Evolutionary conservation across 2,888 invertebrate genomes (phyloP).

Genomic region (Caenorhabditis doughertyi): DNA sequence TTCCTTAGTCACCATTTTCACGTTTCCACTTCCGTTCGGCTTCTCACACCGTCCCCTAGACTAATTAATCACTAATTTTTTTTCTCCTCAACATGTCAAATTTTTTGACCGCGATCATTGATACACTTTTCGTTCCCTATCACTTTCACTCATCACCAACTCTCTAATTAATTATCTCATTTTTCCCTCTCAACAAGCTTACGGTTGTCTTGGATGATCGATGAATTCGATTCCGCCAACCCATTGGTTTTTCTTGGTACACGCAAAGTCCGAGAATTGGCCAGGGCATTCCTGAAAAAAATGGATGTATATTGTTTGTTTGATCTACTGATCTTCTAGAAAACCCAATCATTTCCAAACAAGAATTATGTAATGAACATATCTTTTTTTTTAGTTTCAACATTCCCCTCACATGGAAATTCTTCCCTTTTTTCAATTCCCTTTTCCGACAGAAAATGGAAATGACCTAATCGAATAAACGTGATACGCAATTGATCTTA

Average conservation of each 20-base stretch:
- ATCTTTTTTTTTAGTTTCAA: too few species aligned
- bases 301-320: background rate
- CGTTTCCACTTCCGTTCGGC: too few species aligned
- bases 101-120: conserved; percentile 2
- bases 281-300: conserved; percentile 78
- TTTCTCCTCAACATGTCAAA: too few species aligned
- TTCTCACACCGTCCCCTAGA: too few species aligned
- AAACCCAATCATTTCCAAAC: too few species aligned
- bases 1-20: too few species aligned
- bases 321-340: conserved; percentile 5
- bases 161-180: background rate
- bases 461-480: conserved; percentile 54
- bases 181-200: conserved; percentile 28
- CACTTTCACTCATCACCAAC: too few species aligned
- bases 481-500: conserved; percentile 54
- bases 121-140: too few species aligned
- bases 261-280: conserved; percentile 76
- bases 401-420: background rate
- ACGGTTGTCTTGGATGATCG: conserved; percentile 81
- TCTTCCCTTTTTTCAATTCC: conserved; percentile 3
- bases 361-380: too few species aligned
- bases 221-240: conserved; percentile 82
- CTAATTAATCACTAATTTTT: too few species aligned
- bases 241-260: conserved; percentile 81
- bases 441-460: background rate